phyloP scores from a whole-genome alignment of 2,888 invertebrate species.

The Conops quadrifasciatus region DNA sequence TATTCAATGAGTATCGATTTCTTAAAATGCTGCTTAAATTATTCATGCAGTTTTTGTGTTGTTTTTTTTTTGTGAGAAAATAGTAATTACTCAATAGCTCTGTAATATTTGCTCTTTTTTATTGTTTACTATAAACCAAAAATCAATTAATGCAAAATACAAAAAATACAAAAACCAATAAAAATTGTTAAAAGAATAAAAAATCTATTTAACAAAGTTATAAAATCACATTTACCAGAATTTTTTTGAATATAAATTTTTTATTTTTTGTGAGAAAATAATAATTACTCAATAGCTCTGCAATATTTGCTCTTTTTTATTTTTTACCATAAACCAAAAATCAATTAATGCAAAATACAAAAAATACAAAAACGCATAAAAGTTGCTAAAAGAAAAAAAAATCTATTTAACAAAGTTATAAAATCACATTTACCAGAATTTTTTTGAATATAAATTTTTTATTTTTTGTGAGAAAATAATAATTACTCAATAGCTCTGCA shows the following conservation, averaged over 20 bases:
- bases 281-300: background rate
- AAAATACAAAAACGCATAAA: background rate
- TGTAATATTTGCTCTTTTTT: background rate
- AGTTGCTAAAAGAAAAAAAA: background rate
- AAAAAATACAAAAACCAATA: background rate
- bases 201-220: background rate
- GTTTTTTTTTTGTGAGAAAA: background rate
- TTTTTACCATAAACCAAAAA: background rate
- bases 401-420: background rate
- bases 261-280: background rate
- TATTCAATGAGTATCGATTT: background rate
- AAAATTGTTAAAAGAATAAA: background rate
- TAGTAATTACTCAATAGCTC: background rate
- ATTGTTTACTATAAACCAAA: background rate
- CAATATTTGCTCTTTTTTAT: background rate
- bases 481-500: background rate
- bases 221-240: no score
- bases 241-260: no score
- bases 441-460: no score
- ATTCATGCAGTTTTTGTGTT: background rate
- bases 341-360: background rate
- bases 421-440: no score
- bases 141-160: background rate
- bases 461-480: background rate
- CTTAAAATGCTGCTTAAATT: background rate